Percentiles rank a stretch among this genome's conserved stretches.
These are phyloP conservation scores for Cantharis flavilabris DNA, from an alignment of 2,888 invertebrate species.

Conservation along the genomic window DNA sequence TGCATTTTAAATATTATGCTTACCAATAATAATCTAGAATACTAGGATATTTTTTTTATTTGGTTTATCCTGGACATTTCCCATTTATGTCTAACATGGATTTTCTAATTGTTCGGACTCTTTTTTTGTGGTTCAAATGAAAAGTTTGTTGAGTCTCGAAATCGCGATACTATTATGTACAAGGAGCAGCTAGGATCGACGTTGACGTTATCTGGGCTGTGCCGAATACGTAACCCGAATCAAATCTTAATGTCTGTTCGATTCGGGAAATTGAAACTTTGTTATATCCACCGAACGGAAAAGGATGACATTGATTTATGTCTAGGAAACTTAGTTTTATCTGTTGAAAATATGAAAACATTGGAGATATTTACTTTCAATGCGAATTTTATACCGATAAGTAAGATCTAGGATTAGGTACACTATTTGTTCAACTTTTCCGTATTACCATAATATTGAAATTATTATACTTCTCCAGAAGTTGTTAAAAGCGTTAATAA, in stretches of 20 bases:
- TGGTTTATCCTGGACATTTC: neutral
- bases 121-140: neutral
- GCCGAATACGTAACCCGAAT: constrained; percentile 45
- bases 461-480: neutral
- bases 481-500: neutral
- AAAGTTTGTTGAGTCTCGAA: neutral
- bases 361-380: constrained; percentile 8
- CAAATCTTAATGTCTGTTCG: constrained; percentile 51
- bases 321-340: constrained; percentile 43
- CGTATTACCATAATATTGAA: neutral
- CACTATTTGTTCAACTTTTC: neutral
- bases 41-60: neutral
- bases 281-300: constrained; percentile 47
- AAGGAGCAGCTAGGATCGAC: constrained; percentile 35
- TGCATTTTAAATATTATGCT: neutral
- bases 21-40: neutral
- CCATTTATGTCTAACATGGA: neutral
- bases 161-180: constrained; percentile 13
- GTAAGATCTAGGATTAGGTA: neutral
- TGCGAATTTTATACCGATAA: neutral
- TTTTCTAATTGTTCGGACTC: neutral
- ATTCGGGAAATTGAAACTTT: constrained; percentile 54
- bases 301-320: constrained; percentile 52
- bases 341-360: constrained; percentile 41
- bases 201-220: constrained; percentile 42